Evolutionary conservation across 2,113 vertebrate genomes (phyloP).

Genomic region (Axis porcinus): DNA sequence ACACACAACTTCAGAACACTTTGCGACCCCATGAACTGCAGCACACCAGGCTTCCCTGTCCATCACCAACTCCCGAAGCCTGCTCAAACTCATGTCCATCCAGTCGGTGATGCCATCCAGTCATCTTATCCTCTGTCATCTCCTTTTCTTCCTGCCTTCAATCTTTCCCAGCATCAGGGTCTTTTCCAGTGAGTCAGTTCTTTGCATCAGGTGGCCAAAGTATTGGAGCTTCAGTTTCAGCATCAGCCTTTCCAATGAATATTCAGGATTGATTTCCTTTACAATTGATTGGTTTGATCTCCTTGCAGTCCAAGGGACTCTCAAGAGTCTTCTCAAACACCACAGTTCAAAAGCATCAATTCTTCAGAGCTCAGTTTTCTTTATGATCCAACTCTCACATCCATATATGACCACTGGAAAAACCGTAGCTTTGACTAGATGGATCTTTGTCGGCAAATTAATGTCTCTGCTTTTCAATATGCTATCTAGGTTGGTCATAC

Average conservation of each 20-base stretch:
- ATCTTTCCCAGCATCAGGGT: background rate
- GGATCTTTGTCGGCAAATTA: background rate
- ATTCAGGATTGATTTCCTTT: background rate
- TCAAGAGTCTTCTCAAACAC: background rate
- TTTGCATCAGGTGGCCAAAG: background rate
- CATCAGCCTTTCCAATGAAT: background rate
- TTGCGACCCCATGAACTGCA: background rate
- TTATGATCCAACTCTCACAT: background rate
- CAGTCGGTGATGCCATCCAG: background rate
- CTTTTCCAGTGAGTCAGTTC: background rate
- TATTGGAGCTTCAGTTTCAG: background rate
- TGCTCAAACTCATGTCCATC: background rate
- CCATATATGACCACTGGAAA: background rate
- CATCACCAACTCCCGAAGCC: background rate
- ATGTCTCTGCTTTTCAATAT: background rate
- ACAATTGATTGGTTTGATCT: background rate
- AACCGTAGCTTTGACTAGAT: background rate
- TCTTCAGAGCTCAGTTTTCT: background rate
- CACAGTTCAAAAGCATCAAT: background rate
- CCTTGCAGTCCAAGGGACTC: background rate
- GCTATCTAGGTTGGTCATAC: background rate
- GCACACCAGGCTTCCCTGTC: background rate
- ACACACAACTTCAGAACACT: slow-evolving; percentile 81
- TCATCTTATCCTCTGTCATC: background rate
- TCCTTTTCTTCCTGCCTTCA: background rate